Conservation (phyloP, 2,113 vertebrate genomes). For the Zapus hudsonius region DNA sequence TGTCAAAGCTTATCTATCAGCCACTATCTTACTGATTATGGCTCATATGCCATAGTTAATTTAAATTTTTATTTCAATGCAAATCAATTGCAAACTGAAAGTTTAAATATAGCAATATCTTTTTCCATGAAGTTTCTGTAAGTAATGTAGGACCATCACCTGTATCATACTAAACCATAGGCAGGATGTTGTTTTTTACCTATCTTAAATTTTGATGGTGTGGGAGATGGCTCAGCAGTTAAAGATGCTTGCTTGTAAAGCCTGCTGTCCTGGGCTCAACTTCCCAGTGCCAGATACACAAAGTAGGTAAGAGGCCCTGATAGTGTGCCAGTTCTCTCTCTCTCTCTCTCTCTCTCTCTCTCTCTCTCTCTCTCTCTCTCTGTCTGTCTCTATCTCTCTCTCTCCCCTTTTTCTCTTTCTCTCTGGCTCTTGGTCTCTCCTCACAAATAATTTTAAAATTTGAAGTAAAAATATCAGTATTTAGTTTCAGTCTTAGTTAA, state of each 20-base stretch:
- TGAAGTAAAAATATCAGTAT: neutral
- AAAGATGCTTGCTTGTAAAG: too few relatives aligned
- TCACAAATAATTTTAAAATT: too few relatives aligned
- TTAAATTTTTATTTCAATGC: conserved; percentile 29
- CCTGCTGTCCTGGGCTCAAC: too few relatives aligned
- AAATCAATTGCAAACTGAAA: conserved; percentile 6
- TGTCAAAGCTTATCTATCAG: conserved; percentile 4
- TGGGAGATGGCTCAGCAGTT: too few relatives aligned
- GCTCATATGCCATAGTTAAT: neutral
- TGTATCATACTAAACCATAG: neutral
- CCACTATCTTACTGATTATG: neutral
- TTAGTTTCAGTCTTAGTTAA: neutral
- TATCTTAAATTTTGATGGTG: neutral
- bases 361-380: too few relatives aligned
- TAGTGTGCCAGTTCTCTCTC: too few relatives aligned
- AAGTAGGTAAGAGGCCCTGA: too few relatives aligned
- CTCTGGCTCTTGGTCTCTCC: too few relatives aligned
- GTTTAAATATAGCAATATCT: neutral
- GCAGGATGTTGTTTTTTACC: neutral
- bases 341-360: too few relatives aligned
- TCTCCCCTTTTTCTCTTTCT: too few relatives aligned
- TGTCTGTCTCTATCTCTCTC: too few relatives aligned
- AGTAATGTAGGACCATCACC: neutral
- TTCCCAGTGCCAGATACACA: too few relatives aligned
- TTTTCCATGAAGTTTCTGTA: conserved; percentile 2